Percentiles rank a stretch among this genome's conserved stretches.
phyloP scores from a whole-genome alignment of 2,888 invertebrate genomes.

The Tricholauxania praeusta region DNA sequence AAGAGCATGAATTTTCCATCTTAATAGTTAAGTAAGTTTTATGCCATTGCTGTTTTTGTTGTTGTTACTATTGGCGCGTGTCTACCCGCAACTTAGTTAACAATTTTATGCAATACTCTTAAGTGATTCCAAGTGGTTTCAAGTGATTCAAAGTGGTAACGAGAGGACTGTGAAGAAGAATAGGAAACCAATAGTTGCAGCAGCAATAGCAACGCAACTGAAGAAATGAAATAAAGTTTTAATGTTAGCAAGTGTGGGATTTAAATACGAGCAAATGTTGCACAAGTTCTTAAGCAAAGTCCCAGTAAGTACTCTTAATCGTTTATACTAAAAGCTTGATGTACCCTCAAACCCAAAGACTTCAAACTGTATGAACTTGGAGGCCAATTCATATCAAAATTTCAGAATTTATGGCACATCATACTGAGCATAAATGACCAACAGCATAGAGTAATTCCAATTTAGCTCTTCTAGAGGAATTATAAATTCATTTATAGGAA shows the following conservation, averaged over 20 bases:
- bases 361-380: too few species aligned
- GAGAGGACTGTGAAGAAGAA: not conserved
- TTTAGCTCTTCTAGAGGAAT: too few species aligned
- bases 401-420: too few species aligned
- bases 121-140: slow-evolving; percentile 37
- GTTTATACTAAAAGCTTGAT: too few species aligned
- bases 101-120: slow-evolving; percentile 43
- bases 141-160: not conserved
- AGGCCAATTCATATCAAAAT: too few species aligned
- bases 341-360: too few species aligned
- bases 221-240: slow-evolving; percentile 2
- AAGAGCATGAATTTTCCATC: not conserved
- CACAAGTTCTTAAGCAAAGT: not conserved
- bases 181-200: not conserved
- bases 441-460: too few species aligned
- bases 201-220: not conserved
- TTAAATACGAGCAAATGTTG: slow-evolving; percentile 20
- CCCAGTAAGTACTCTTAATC: too few species aligned
- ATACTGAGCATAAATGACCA: too few species aligned
- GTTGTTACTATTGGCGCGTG: slow-evolving; percentile 22
- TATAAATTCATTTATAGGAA: too few species aligned
- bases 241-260: not conserved
- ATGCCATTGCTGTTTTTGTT: not conserved
- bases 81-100: slow-evolving; percentile 44
- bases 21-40: slow-evolving; percentile 8